phyloP scores from a whole-genome alignment of 2,797 vertebrate species.

The Spondyliosoma cantharus region DNA sequence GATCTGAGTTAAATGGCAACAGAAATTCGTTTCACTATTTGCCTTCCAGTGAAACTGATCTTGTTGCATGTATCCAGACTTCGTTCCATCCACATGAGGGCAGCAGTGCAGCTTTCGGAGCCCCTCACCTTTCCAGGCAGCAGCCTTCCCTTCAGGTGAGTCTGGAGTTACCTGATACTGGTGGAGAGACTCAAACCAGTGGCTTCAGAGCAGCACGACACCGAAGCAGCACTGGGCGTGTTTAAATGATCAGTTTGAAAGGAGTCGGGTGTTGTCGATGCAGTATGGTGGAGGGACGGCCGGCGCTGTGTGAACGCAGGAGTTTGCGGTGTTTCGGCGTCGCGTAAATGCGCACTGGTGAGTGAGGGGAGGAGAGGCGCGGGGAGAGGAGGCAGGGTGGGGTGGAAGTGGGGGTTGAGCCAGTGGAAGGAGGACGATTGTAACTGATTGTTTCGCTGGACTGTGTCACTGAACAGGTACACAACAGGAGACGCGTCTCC shows the following conservation, averaged over 20 bases:
- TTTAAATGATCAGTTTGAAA: accelerated
- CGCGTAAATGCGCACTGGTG: constrained; percentile 59
- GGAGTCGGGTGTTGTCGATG: neutral
- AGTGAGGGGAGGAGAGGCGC: constrained; percentile 32
- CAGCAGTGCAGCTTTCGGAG: constrained; percentile 56
- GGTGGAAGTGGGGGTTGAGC: constrained; percentile 15
- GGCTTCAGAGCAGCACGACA: neutral
- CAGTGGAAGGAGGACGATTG: constrained; percentile 22
- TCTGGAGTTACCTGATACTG: constrained; percentile 58
- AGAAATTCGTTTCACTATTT: no score
- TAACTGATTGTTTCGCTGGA: constrained; percentile 38
- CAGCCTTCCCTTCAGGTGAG: constrained; percentile 60
- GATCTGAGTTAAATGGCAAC: no score
- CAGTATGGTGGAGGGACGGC: constrained; percentile 7
- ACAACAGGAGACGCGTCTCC: neutral
- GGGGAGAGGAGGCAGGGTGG: constrained; percentile 2
- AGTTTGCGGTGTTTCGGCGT: constrained; percentile 10
- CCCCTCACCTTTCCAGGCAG: neutral
- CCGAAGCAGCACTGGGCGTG: neutral
- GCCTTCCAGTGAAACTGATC: neutral
- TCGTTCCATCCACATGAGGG: constrained; percentile 59
- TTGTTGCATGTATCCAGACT: no score
- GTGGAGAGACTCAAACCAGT: neutral
- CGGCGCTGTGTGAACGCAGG: constrained; percentile 15
- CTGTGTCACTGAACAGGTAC: constrained; percentile 34